Base-by-base conservation (phyloP, 2,113 vertebrate species). In the Triplophysa tibetana region DNA sequence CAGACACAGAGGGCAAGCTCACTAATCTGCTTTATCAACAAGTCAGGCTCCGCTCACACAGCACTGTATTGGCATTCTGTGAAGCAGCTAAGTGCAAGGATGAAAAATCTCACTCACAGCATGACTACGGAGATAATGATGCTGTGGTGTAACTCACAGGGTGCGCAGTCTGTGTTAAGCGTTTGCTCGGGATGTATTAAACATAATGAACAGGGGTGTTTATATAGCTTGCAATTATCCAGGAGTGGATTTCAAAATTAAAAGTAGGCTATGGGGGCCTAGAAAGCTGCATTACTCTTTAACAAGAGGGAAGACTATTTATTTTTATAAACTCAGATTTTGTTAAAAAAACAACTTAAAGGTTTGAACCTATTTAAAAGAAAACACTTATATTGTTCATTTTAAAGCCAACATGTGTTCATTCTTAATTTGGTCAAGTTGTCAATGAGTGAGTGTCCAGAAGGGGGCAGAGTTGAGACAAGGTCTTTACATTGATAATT, bases 21-120 rank as follows among this genome's bases (percentile, higher is more conserved):
- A 38, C 78, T 85, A 90, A 91, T 88, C 89, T 88, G 88, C 88
- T 88, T 86, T 83, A 83, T 69, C 82, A 81, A 56, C 77, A 82
- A 77, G 70, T 64, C 38, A 81, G 82, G 84, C 26, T 50, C 60
- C 75, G 85, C 78, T 87, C 73, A 75, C 41, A 79, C 86, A 64
- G 82, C 69, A 86, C 73, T 43, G 75, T 68, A 24, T 68, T 76
- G 77, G 29, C 29, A n/a, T 60, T n/a, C 6, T 66, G 56, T 63
- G 24, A 38, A 68, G 33, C 56, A 73, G n/a, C 75, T 26, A 77
- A 77, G n/a, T 62, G 77, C 58, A 45, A 38, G 56, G 56, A 72
- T 52, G 33, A 26, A 74, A 68, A 62, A 24, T 74, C 70, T 74
- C 70, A 43, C 70, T 74, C 54, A n/a, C 69, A 72, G 52, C 54